Percentiles rank a stretch among this genome's conserved stretches.
These are phyloP conservation scores for Bombus ignitus DNA, from an alignment of 1,140 invertebrate genomes.

Conservation along the genomic window DNA sequence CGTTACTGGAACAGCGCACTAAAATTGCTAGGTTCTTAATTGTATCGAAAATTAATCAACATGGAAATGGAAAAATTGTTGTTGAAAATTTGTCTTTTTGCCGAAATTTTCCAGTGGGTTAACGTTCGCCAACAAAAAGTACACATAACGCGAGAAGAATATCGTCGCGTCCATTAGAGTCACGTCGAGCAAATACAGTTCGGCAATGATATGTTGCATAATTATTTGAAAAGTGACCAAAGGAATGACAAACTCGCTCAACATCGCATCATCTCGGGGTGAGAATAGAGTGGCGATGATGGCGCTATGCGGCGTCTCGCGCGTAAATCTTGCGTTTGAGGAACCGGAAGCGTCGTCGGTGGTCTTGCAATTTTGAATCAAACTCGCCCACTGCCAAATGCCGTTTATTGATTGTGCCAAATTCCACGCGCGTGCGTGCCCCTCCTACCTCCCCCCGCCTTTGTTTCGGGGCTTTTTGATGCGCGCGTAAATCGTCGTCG, in stretches of 20 bases:
- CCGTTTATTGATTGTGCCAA: constrained; percentile 51
- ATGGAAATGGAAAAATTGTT: too few species aligned
- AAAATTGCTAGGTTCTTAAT: too few species aligned
- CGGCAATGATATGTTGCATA: too few species aligned
- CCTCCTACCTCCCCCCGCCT: not conserved
- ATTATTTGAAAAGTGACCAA: too few species aligned
- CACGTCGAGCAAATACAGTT: too few species aligned
- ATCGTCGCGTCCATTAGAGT: too few species aligned
- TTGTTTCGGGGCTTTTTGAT: not conserved
- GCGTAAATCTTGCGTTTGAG: not conserved
- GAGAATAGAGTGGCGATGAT: not conserved
- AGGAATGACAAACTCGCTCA: not conserved
- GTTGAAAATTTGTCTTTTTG: too few species aligned
- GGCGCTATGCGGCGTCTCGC: not conserved
- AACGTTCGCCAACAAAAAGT: too few species aligned
- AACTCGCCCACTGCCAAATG: constrained; percentile 30
- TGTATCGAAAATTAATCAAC: too few species aligned
- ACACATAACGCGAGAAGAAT: too few species aligned
- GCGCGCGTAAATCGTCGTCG: not conserved
- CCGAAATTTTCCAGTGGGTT: too few species aligned
- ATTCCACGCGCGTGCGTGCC: constrained; percentile 36
- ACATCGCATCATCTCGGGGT: not conserved
- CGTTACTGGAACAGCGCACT: too few species aligned
- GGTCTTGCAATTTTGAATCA: constrained; percentile 24
- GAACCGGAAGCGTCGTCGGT: not conserved